phyloP scores from a whole-genome alignment of 2,888 invertebrate genomes.

The Graphium colonna region DNA sequence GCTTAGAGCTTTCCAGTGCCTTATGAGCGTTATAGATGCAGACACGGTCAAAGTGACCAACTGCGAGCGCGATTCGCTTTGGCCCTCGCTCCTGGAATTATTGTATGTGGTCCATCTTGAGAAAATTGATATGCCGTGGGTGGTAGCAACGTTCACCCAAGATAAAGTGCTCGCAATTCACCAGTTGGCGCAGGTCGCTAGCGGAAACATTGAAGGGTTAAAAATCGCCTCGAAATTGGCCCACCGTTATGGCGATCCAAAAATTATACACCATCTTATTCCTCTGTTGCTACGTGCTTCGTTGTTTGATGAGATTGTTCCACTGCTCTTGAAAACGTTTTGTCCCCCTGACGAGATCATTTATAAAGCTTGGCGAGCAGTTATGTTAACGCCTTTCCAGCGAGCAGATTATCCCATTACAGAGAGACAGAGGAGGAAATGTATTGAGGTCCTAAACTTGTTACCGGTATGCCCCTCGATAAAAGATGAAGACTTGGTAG shows the following conservation, averaged over 20 bases:
- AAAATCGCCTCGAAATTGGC: slow-evolving; percentile 58
- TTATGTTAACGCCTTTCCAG: slow-evolving; percentile 68
- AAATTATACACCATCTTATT: slow-evolving; percentile 51
- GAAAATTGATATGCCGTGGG: slow-evolving; percentile 71
- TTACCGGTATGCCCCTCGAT: slow-evolving; percentile 67
- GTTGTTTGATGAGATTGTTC: slow-evolving; percentile 62
- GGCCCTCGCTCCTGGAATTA: slow-evolving; percentile 65
- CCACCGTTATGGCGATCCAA: slow-evolving; percentile 50
- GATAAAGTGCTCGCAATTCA: slow-evolving; percentile 62
- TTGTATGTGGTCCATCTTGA: slow-evolving; percentile 63
- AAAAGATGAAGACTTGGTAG: slow-evolving; percentile 66
- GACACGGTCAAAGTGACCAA: slow-evolving; percentile 70
- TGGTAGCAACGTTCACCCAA: slow-evolving; percentile 63
- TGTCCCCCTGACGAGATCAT: slow-evolving; percentile 54
- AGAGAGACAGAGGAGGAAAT: slow-evolving; percentile 64
- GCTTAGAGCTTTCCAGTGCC: slow-evolving; percentile 69
- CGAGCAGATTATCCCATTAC: slow-evolving; percentile 72
- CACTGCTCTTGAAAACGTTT: slow-evolving; percentile 56
- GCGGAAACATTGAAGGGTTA: slow-evolving; percentile 54
- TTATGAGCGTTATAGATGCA: slow-evolving; percentile 68
- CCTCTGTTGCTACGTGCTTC: slow-evolving; percentile 51
- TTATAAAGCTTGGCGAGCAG: slow-evolving; percentile 63
- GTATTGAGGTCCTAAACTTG: slow-evolving; percentile 65
- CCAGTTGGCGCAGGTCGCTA: slow-evolving; percentile 56
- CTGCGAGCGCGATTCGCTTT: slow-evolving; percentile 59